Evolutionary conservation across 2,113 vertebrate genomes (phyloP).

Genomic region (Anhinga anhinga): DNA sequence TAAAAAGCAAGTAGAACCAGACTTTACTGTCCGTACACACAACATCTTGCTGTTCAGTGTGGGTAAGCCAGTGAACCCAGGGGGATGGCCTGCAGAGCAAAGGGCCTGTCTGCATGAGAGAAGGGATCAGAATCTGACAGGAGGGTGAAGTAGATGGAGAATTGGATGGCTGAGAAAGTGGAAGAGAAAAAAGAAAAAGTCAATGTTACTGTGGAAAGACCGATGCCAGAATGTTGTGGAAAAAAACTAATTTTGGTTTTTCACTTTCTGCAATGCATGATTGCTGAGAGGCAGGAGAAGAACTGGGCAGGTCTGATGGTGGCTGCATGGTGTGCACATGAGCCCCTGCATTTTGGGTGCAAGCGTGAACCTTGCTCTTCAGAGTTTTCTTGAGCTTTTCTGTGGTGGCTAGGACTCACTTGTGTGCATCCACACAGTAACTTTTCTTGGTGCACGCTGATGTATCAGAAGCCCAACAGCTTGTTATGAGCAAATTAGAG

Average conservation of each 20-base stretch:
- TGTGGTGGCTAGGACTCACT: not conserved
- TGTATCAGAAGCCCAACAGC: not conserved
- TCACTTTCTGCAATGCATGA: not conserved
- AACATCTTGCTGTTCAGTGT: not conserved
- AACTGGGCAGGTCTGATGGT: not conserved
- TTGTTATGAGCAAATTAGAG: not conserved
- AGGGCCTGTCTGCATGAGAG: not conserved
- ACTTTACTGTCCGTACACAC: not conserved
- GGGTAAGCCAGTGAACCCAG: not conserved
- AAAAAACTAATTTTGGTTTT: not conserved
- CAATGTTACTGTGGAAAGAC: not conserved
- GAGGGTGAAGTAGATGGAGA: not conserved
- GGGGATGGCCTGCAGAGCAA: not conserved
- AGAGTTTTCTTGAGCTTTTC: not conserved
- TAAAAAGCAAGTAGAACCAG: not conserved
- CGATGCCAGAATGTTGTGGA: not conserved
- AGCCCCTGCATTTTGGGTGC: not conserved
- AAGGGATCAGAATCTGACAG: not conserved
- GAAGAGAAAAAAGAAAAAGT: not conserved
- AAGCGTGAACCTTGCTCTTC: not conserved
- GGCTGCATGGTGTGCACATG: not conserved
- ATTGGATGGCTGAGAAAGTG: not conserved
- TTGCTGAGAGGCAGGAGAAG: not conserved
- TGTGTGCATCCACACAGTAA: not conserved
- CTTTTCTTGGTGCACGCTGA: fast-evolving